phyloP scores from a whole-genome alignment of 2,113 vertebrate species.

The Caretta caretta region DNA sequence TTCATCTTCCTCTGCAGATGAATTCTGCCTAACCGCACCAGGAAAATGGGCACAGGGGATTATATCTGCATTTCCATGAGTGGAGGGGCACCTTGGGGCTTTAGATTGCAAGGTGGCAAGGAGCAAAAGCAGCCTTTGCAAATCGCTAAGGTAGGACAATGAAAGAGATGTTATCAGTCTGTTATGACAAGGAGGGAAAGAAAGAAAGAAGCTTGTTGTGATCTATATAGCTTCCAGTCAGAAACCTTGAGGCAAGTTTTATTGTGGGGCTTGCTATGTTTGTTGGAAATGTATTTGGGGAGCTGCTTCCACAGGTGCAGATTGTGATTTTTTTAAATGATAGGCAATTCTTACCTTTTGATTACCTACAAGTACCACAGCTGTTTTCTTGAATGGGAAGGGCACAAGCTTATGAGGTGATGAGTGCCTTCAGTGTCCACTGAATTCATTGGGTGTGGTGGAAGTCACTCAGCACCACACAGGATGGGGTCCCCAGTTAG shows the following conservation, averaged over 20 bases:
- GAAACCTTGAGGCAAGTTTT: background rate
- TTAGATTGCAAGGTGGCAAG: slow-evolving; percentile 88
- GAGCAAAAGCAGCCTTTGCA: slow-evolving; percentile 87
- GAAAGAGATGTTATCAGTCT: background rate
- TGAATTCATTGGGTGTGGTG: background rate
- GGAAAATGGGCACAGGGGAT: slow-evolving; percentile 92
- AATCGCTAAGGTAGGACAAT: slow-evolving; percentile 89
- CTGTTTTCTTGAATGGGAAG: background rate
- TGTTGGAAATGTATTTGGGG: rapidly evolving
- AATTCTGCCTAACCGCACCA: slow-evolving; percentile 59
- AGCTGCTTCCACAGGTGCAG: slow-evolving; percentile 16
- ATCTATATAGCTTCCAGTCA: background rate
- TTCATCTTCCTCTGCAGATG: slow-evolving; percentile 34
- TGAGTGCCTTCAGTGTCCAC: background rate
- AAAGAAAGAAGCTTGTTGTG: background rate
- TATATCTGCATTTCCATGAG: slow-evolving; percentile 92
- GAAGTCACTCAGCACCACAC: rapidly evolving
- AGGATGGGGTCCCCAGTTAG: slow-evolving; percentile 30
- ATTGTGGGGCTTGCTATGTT: background rate
- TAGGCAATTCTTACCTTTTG: background rate
- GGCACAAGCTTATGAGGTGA: background rate
- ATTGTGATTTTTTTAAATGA: background rate
- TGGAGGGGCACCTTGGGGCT: slow-evolving; percentile 95
- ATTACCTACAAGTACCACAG: background rate
- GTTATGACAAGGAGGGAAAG: background rate